Evolutionary conservation across 2,113 vertebrate genomes (phyloP).

Genomic region (Mirounga angustirostris): DNA sequence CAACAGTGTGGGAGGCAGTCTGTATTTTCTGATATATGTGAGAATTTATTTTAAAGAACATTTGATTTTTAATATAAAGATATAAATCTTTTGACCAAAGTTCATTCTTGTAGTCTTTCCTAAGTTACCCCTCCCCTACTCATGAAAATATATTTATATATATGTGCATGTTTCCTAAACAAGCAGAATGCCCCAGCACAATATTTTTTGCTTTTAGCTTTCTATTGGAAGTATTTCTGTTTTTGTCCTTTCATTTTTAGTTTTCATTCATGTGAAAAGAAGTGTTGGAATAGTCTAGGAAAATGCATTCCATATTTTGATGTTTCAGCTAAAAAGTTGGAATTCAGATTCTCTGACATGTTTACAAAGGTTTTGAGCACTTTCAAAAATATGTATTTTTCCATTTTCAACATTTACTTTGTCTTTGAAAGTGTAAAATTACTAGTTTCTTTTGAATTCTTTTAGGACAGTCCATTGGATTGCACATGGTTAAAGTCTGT

Average conservation of each 20-base stretch:
- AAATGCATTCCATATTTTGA: not conserved
- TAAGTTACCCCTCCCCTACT: not conserved
- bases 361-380: not conserved
- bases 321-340: constrained; percentile 5
- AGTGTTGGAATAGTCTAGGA: not conserved
- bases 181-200: not conserved
- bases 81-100: not conserved
- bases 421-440: constrained; percentile 23
- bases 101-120: constrained; percentile 42
- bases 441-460: not conserved
- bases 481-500: not conserved
- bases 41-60: constrained; percentile 50
- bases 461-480: not conserved
- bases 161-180: not conserved
- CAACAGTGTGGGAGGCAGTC: not conserved
- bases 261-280: not conserved
- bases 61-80: constrained; percentile 59
- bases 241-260: not conserved
- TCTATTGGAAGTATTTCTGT: not conserved
- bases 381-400: not conserved
- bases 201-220: not conserved
- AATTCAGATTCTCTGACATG: constrained; percentile 10
- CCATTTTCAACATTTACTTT: constrained; percentile 42
- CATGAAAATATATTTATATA: not conserved
- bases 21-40: constrained; percentile 19